phyloP scores from a whole-genome alignment of 2,888 invertebrate species.

The Drosophila testacea region DNA sequence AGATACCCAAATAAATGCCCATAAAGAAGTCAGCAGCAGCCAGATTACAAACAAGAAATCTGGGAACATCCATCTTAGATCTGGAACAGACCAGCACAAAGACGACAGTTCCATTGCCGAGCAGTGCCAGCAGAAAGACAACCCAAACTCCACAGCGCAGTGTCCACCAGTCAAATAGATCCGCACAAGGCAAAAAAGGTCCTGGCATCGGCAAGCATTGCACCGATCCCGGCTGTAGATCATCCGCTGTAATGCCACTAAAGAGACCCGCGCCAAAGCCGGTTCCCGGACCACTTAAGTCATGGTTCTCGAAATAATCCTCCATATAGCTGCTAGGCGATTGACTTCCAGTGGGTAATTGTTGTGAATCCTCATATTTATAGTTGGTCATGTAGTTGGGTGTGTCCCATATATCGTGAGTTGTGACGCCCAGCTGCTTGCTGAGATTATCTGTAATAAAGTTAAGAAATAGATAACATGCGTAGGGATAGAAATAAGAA shows the following conservation, averaged over 20 bases:
- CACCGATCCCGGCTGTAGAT: conserved; percentile 82
- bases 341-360: conserved; percentile 55
- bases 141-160: conserved; percentile 98
- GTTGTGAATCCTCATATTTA: conserved; percentile 57
- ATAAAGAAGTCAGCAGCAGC: conserved; percentile 99
- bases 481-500: no score
- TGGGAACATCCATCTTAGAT: conserved; percentile 97
- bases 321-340: conserved; percentile 87
- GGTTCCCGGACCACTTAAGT: conserved; percentile 59
- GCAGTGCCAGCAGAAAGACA: conserved; percentile 96
- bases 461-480: background rate
- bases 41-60: conserved; percentile 98
- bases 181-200: conserved; percentile 97
- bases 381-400: conserved; percentile 48
- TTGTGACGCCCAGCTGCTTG: conserved; percentile 89
- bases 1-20: conserved; percentile 96
- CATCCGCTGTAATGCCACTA: conserved; percentile 81
- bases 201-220: conserved; percentile 95
- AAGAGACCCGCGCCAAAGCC: conserved; percentile 78
- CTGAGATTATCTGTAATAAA: conserved; percentile 88
- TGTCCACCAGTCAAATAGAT: conserved; percentile 99
- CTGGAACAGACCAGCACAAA: conserved; percentile 96
- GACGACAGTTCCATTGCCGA: conserved; percentile 98
- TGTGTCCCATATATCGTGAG: conserved; percentile 89
- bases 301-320: conserved; percentile 90